Evolutionary conservation across 2,113 vertebrate genomes (phyloP).

Genomic region (Dendrocopos noguchii): DNA sequence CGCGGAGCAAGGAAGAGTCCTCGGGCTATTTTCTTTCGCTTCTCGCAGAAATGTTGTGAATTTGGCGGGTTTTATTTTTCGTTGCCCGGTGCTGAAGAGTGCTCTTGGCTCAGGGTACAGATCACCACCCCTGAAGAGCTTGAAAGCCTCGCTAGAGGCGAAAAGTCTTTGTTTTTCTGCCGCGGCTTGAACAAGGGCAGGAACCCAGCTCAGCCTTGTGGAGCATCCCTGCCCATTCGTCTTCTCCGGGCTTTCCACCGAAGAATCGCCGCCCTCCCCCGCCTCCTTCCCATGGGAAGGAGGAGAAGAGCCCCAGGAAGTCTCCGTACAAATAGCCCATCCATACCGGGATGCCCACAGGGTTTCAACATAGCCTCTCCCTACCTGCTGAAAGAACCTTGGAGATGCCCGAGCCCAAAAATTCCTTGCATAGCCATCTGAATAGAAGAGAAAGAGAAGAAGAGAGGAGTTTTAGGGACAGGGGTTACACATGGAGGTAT

Average conservation of each 20-base stretch:
- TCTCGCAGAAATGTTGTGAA: accelerated
- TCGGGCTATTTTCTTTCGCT: no score
- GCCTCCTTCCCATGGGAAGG: not conserved
- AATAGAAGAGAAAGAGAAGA: no score
- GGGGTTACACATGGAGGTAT: accelerated
- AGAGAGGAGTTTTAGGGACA: not conserved
- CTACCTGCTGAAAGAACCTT: accelerated
- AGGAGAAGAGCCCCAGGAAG: not conserved
- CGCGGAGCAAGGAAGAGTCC: not conserved
- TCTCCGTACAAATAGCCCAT: no score
- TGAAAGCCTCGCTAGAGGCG: accelerated
- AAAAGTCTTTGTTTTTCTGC: accelerated
- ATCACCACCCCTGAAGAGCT: accelerated
- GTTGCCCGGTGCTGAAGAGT: accelerated
- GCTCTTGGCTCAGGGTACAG: no score
- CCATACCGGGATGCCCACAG: accelerated
- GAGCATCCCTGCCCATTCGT: not conserved
- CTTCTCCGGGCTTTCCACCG: not conserved
- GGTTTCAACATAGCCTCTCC: not conserved
- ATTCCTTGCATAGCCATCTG: not conserved
- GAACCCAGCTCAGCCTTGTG: not conserved
- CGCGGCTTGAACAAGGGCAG: accelerated
- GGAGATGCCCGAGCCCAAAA: not conserved
- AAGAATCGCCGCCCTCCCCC: no score
- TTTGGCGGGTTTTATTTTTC: not conserved